Evolutionary conservation across 2,797 vertebrate genomes (phyloP).

Genomic region (Clamator glandarius): DNA sequence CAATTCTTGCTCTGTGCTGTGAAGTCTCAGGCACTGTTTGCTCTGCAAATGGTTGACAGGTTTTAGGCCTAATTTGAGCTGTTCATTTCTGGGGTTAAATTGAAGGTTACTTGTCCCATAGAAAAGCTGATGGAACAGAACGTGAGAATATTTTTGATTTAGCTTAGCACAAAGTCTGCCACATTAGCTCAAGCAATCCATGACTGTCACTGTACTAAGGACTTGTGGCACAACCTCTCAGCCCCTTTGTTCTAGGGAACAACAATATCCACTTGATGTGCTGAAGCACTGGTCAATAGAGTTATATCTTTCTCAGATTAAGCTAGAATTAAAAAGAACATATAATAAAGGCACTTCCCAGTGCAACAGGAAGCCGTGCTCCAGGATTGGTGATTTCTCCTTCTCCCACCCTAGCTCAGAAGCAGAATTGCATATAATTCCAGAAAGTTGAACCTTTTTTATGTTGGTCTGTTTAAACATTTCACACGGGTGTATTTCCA

Average conservation of each 20-base stretch:
- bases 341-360: neutral
- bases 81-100: neutral
- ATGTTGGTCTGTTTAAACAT: neutral
- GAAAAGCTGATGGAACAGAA: neutral
- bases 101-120: neutral
- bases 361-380: neutral
- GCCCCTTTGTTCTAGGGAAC: neutral
- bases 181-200: neutral
- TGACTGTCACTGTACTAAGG: neutral
- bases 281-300: neutral
- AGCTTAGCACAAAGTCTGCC: neutral
- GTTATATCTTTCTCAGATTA: neutral
- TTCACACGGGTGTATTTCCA: slow-evolving; percentile 14
- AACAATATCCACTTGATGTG: neutral
- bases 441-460: slow-evolving; percentile 1
- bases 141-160: neutral
- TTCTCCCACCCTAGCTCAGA: neutral
- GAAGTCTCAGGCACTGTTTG: neutral
- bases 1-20: neutral
- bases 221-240: neutral
- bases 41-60: neutral
- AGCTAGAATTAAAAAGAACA: neutral
- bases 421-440: neutral
- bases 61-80: neutral
- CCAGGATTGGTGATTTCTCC: neutral